phyloP scores from a whole-genome alignment of 2,888 invertebrate genomes.

The Chloroclysta siterata region DNA sequence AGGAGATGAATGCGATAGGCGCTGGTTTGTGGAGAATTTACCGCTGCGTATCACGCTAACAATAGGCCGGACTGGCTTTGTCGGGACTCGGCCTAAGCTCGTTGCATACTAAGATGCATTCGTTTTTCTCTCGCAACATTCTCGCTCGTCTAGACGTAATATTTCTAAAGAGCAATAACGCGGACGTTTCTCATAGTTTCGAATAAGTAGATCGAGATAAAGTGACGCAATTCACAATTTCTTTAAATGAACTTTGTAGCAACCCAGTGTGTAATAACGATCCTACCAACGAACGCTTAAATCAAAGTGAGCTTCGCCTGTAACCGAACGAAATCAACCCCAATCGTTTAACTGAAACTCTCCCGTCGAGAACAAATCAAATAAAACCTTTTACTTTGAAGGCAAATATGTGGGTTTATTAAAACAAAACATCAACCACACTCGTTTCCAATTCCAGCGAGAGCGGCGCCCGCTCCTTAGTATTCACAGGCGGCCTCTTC shows the following conservation, averaged over 20 bases:
- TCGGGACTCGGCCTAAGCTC: constrained; percentile 41
- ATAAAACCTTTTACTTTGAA: constrained; percentile 74
- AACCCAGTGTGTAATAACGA: constrained; percentile 6
- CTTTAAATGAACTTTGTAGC: constrained; percentile 4
- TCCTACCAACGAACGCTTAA: constrained; percentile 28
- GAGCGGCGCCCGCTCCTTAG: constrained; percentile 65
- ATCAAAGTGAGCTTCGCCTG: constrained; percentile 36
- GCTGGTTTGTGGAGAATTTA: constrained; percentile 66
- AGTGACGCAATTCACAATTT: constrained; percentile 26
- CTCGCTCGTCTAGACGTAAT: constrained; percentile 79
- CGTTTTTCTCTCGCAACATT: constrained; percentile 76
- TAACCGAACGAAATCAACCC: constrained; percentile 34
- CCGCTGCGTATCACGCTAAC: constrained; percentile 76
- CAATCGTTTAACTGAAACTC: constrained; percentile 43
- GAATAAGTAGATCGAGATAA: constrained; percentile 42
- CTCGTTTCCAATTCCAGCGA: constrained; percentile 76
- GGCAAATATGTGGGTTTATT: constrained; percentile 77
- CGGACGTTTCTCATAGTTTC: constrained; percentile 60
- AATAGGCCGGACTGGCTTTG: constrained; percentile 65
- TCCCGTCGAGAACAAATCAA: constrained; percentile 60
- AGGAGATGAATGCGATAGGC: constrained; percentile 61
- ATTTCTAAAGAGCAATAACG: constrained; percentile 71
- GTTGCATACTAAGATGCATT: constrained; percentile 58
- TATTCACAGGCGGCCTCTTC: constrained; percentile 67
- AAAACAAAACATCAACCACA: constrained; percentile 74